Base-by-base conservation (phyloP, 1,140 invertebrate species). In the Drosophila lini region DNA sequence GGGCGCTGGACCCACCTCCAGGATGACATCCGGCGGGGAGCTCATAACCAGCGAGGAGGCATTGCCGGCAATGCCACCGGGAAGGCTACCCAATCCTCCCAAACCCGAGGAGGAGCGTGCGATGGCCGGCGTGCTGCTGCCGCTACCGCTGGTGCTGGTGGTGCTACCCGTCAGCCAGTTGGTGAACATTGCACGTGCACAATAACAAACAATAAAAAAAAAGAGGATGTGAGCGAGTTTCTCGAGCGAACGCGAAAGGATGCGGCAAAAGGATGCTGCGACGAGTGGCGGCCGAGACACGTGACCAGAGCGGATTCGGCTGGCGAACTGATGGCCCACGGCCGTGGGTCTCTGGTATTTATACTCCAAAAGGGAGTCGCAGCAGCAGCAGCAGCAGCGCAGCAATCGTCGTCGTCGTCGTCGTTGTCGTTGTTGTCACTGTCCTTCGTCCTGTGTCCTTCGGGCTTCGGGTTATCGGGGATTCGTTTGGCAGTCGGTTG, bases 21-120 rank as follows among this genome's bases (percentile, higher is more conserved):
- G 91, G 19, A 95, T 91, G 1, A 95, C 94, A 80, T 96, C 95
- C 8, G 95, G 95, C 77, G 94, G 90, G 78, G 93, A 80, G 82
- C 85, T 79, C 57, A 92, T 74, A 6, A 78, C 62, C 65, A 69
- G 19, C 11, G 65, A 40, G 47, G 65, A 52, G 45, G 65, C 86
- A 52, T 90, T 73, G 71, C 41, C 44, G 9, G 34, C 34, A n/a
- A 32, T 36, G 92, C 73, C 41, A 5, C 57, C 40, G n/a, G 42
- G 19, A 7, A 45, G 22, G 44, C 19, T 9, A 0, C 42, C 34
- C 40, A 28, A 28, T 3, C 42, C 16, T 15, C 38, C n/a, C 8
- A 55, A 32, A 8, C 79, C 62, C 13, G 80, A 52, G 15, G 80
- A 52, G 15, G 69, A 53, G 15, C 55, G 61, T 13, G 34, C 28